Evolutionary conservation across 2,113 vertebrate genomes (phyloP), one percentile per base, ranked within the genome.

Genomic region (Micromys minutus): DNA sequence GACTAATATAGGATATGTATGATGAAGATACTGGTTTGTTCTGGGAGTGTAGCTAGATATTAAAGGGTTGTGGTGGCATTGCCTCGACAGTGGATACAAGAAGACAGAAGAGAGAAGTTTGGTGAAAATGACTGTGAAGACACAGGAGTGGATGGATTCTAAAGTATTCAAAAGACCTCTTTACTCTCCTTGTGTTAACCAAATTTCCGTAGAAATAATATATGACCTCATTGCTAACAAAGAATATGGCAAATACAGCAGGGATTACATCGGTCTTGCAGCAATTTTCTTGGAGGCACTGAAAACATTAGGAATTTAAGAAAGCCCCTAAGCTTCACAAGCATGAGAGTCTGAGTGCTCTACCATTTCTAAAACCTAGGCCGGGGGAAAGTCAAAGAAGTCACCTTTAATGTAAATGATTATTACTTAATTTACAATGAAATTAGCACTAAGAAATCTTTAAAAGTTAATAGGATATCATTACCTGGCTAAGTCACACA

Each of bases 401-500:
- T 65, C 63, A 93, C 72, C 97, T 98, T 96, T 77, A 96, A 97
- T 98, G 97, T 94, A 98, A 98, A 98, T 96, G 63, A 97, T 96
- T 98, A 96, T 97, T 96, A 90, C 95, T 97, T 98, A 98, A 98
- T 98, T 98, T 97, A 96, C 90, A 97, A 98, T 98, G 95, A 97
- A 98, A 98, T 98, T 98, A 97, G 90, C 50, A 75, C 81, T 91
- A 96, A 76, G 94, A 96, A 98, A 93, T 95, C 96, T 98, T 97
- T 95, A 96, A 76, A 96, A 95, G 87, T 89, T 94, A 98, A 96
- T 96, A 95, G 90, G 95, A 89, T 79, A 95, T 22, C 94, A 93
- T 97, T 97, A 96, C 47, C 93, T 93, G 80, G 39, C 88, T 79
- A 95, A 86, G 91, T 97, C 87, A 97, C 80, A 96, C 75, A 97